Evolutionary conservation across 2,888 invertebrate genomes (phyloP), one percentile per base, ranked within the genome.

Genomic region (Eristalinus sepulchralis): DNA sequence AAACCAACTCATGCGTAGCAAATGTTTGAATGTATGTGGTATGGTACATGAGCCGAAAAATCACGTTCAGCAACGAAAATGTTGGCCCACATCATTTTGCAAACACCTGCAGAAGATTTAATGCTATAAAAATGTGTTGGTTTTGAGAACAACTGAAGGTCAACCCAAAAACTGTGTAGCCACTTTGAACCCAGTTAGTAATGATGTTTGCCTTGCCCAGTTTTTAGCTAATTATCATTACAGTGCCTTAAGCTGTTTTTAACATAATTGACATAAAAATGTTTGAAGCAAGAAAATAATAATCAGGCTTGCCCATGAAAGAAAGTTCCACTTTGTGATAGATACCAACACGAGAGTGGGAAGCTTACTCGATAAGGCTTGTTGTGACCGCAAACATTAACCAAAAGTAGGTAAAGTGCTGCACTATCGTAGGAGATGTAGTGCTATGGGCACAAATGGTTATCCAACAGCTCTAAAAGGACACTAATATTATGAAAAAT

Each of bases 61-160:
- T 85, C 81, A 77, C 84, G 81, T 85, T 70, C 67, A 33, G 59
- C 55, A 59, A 47, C 27, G 60, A 71, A 67, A 47, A 71, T 81
- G 60, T 81, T 31, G 36, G 57, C 71, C 67, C 72, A 64, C 67
- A 84, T 84, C 70, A 84, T 81, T 76, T 84, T 57, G 57, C 20
- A 81, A 72, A 72, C 71, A 77, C 62, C 72, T 73, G 67, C 71
- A 67, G 24, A 72, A 34, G 34, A 67, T 79, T 66, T 64, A 34
- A 66, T 33, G 24, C 20, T 66, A 24, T 59, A 62, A 31, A 66
- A 75, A 34, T 34, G 34, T 78, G 78, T 39, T 31, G 22, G 67
- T 31, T 34, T 36, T 27, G 6, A 20, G 20, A 20, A 9, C 17
- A 39, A 60, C 31, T 5, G 36, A 31, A 27, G 24, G 53, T 20